Conservation (phyloP, 2,113 vertebrate species). For the Psammodynastes pulverulentus region DNA sequence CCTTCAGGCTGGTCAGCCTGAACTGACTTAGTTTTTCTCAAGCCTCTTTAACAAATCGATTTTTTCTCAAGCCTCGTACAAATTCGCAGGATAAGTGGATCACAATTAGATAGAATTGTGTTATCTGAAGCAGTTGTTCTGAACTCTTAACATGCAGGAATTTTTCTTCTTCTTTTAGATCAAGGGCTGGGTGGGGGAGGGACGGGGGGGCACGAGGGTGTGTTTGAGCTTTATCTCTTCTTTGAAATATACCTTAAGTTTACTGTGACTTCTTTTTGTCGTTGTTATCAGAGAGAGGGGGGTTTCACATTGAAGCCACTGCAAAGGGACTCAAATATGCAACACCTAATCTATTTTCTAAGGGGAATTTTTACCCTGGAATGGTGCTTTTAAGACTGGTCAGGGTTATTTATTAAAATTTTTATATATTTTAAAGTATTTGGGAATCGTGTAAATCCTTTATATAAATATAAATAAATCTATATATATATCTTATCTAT, state of each 20-base stretch:
- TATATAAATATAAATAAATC: constrained; percentile 48
- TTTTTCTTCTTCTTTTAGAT: constrained; percentile 35
- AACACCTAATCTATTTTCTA: constrained; percentile 86
- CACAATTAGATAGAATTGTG: constrained; percentile 31
- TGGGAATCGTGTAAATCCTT: constrained; percentile 85
- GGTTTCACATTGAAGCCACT: constrained; percentile 75
- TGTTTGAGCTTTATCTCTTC: constrained; percentile 72
- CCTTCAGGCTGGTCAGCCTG: not conserved
- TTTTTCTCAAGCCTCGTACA: constrained; percentile 43
- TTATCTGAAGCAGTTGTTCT: constrained; percentile 40
- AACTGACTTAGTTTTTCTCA: not conserved
- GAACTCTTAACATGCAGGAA: constrained; percentile 55
- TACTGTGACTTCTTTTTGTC: constrained; percentile 70
- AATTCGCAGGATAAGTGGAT: not conserved
- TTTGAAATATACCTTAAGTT: constrained; percentile 69
- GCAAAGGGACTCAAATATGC: constrained; percentile 84
- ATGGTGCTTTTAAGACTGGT: constrained; percentile 95
- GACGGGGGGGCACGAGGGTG: constrained; percentile 24
- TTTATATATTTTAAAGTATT: constrained; percentile 83
- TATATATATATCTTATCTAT: constrained; percentile 50
- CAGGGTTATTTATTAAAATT: constrained; percentile 89
- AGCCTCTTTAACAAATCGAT: too few relatives aligned
- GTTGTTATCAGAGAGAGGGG: constrained; percentile 71
- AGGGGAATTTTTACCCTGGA: constrained; percentile 77
- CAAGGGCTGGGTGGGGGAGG: constrained; percentile 62